Conservation (phyloP, 2,888 invertebrate genomes). For the Lasioglossum morio region DNA sequence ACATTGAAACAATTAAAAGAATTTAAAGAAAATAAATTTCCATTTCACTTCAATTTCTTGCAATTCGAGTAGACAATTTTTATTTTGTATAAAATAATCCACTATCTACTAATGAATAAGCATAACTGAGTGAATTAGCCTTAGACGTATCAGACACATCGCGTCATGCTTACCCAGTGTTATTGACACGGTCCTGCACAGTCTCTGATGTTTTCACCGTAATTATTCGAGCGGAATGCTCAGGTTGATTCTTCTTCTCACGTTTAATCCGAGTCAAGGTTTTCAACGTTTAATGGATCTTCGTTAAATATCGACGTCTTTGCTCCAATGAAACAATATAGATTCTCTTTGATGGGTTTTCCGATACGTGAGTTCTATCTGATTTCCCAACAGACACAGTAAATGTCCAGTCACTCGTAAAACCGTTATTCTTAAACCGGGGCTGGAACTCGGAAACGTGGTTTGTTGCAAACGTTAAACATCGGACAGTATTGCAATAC, state of each 20-base stretch:
- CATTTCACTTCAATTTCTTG: no score
- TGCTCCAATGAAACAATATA: slow-evolving; percentile 25
- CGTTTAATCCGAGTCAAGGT: neutral
- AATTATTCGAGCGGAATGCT: slow-evolving; percentile 10
- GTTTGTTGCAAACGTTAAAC: neutral
- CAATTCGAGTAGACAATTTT: no score
- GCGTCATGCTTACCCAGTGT: neutral
- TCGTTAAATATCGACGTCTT: slow-evolving; percentile 41
- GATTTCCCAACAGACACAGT: slow-evolving; percentile 45
- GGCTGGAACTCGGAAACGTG: slow-evolving; percentile 11
- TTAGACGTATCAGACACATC: neutral
- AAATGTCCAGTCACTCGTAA: slow-evolving; percentile 35
- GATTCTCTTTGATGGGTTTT: slow-evolving; percentile 29
- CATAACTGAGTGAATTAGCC: neutral
- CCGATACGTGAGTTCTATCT: slow-evolving; percentile 22
- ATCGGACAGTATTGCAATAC: neutral
- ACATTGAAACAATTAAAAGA: no score
- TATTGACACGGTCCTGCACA: neutral
- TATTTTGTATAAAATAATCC: no score
- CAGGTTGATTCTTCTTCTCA: neutral
- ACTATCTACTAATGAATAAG: no score
- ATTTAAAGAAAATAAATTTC: no score
- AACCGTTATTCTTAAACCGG: slow-evolving; percentile 28
- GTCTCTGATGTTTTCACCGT: neutral
- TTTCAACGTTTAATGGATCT: slow-evolving; percentile 24